phyloP scores from a whole-genome alignment of 2,888 invertebrate genomes.

The Bedellia somnulentella region DNA sequence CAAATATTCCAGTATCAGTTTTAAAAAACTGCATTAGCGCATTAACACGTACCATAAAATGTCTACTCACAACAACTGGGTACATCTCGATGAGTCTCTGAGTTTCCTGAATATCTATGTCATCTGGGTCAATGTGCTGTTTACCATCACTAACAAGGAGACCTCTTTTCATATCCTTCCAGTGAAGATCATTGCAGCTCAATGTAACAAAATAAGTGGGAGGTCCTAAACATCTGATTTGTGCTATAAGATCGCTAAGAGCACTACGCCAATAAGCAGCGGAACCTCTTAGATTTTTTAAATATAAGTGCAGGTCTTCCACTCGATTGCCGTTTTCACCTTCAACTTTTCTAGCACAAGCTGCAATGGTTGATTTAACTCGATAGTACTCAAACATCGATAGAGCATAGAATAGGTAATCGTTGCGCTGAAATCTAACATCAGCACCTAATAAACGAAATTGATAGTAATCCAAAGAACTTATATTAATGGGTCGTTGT shows the following conservation, averaged over 20 bases:
- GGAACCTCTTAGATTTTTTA: constrained; percentile 10
- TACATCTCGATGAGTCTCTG: constrained; percentile 7
- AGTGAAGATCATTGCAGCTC: constrained; percentile 14
- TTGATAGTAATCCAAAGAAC: constrained; percentile 9
- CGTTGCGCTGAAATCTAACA: too few relatives aligned
- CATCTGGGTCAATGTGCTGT: constrained; percentile 8
- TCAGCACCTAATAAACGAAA: constrained; percentile 6
- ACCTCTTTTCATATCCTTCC: constrained; percentile 13
- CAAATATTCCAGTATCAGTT: constrained; percentile 5
- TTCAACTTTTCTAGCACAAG: too few relatives aligned
- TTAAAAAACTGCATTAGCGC: constrained; percentile 10
- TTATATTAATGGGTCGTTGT: constrained; percentile 7
- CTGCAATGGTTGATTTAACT: too few relatives aligned
- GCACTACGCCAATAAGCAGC: constrained; percentile 11
- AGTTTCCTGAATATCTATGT: constrained; percentile 8
- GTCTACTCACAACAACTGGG: constrained; percentile 9
- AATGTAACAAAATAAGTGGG: constrained; percentile 15
- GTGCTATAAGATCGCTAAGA: constrained; percentile 13
- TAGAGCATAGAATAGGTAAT: too few relatives aligned
- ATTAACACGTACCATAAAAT: constrained; percentile 9
- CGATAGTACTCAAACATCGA: too few relatives aligned
- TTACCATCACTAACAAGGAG: constrained; percentile 13
- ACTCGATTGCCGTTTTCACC: too few relatives aligned
- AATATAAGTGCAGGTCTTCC: too few relatives aligned
- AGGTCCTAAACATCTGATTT: constrained; percentile 15